phyloP scores from a whole-genome alignment of 2,797 vertebrate genomes.

The Agapornis canus region DNA sequence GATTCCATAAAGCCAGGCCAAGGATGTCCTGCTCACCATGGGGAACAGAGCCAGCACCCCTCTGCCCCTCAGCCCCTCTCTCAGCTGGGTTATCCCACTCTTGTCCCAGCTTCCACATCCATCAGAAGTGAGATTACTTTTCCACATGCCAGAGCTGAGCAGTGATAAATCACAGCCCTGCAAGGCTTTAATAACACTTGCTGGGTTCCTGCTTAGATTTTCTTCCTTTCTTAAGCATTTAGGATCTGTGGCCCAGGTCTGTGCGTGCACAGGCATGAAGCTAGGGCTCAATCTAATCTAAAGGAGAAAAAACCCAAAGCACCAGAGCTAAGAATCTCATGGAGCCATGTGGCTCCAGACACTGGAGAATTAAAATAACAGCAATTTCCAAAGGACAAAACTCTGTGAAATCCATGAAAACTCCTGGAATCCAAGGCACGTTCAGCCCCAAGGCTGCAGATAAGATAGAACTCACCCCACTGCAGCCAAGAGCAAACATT shows the following conservation, averaged over 20 bases:
- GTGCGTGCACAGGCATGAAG: neutral
- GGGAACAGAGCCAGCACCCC: fast-evolving
- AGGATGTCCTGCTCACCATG: fast-evolving
- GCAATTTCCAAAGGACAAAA: neutral
- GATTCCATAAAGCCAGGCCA: neutral
- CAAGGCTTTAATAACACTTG: neutral
- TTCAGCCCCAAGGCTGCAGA: neutral
- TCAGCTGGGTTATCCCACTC: neutral
- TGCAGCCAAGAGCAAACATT: neutral
- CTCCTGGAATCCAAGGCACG: neutral
- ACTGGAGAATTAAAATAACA: neutral
- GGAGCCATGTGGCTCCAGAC: neutral
- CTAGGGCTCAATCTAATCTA: neutral
- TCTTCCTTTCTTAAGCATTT: neutral
- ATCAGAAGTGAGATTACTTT: neutral
- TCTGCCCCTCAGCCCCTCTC: neutral
- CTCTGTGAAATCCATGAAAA: neutral
- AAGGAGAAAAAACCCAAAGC: neutral
- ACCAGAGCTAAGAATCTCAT: neutral
- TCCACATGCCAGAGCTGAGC: neutral
- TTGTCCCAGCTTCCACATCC: neutral
- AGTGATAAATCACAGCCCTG: neutral
- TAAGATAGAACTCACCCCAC: neutral
- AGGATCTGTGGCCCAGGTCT: neutral
- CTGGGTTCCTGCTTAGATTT: neutral